Base-by-base conservation (phyloP, 2,888 invertebrate genomes). In the Taphrorychus bicolor region DNA sequence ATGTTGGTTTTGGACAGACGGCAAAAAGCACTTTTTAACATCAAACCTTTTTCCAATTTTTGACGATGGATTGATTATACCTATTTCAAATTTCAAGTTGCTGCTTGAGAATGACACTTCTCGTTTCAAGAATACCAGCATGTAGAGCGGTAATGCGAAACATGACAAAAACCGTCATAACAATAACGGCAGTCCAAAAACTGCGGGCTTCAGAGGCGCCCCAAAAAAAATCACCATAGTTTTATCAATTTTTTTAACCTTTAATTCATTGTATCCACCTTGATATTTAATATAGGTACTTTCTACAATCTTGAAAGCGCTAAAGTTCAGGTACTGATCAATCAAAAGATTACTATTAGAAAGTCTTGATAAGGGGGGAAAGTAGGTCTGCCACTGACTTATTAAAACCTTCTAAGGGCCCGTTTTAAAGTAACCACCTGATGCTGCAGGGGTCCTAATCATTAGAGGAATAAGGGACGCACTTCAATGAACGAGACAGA, bases 401-500 rank as follows among this genome's bases (percentile, higher is more conserved):
- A 21, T 16, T 9, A 11, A n/a, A n/a, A n/a, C n/a, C n/a, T n/a
- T n/a, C n/a, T 22, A 51, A 53, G 53, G 21, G 49, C 19, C 19
- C 3, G 22, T n/a, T 53, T 22, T 23, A 53, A 19, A 53, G 23
- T 53, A 52, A 42, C 45, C 61, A 56, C 54, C 61, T 61, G 61
- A 62, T 61, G 54, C 54, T 40, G 42, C 54, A 24, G 53, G 61
- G 53, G 42, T 61, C 53, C 41, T 49, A 54, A 45, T 62, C 48
- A 45, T 56, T 56, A 56, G 54, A 23, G 61, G 23, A 42, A 61
- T 54, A 48, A 54, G 48, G 56, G 56, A 62, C 48, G 56, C 32
- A 19, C 23, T 62, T 54, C 49, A 48, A 56, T 62, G 56, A 62
- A 62, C 19, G 48, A 58, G 16, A 51, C 45, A 64, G 71, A 61